Evolutionary conservation across 2,113 vertebrate species (phyloP), one percentile per base, ranked within the genome.

Genomic region (Zosterops borbonicus): DNA sequence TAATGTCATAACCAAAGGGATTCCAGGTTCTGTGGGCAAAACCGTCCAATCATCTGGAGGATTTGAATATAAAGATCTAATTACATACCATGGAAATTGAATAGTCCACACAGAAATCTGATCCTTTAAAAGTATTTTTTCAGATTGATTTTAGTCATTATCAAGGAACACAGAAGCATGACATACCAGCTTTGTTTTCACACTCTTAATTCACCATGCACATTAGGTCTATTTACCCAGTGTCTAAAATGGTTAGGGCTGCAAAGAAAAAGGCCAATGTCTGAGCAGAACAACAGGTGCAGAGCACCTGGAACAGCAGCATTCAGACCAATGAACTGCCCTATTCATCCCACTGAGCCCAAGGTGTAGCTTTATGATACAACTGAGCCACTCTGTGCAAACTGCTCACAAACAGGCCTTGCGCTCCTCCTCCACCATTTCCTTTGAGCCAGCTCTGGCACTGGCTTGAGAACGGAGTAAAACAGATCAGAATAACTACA

Each of bases 271-370:
- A 63, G 64, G 64, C 39, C 64, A 81, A 35, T 94, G 69, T 95
- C 73, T 94, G 77, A 71, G 52, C 19, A 87, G 44, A 87, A 5
- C 22, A 89, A 59, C 86, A 96, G 91, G 91, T 96, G 89, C 92
- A 78, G 33, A 84, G 52, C 95, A 97, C 79, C 88, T 93, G 95
- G 85, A 86, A 44, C n/a, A 60, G 83, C 63, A 93, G 60, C 76
- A 37, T 23, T 33, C 53, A 9, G 64, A 41, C 35, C 60, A 78
- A 35, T 87, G 83, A 96, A 92, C 68, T 84, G 65, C 60, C n/a
- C 62, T 52, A 67, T 94, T 94, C 87, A 96, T 92, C 53, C 42
- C 50, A 42, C 11, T 5, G 39, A 81, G 35, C 33, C 68, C 41
- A 58, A 83, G 63, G 67, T 69, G 55, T 9, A 80, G 42, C 46